phyloP scores from a whole-genome alignment of 2,113 vertebrate genomes.

The Cyanocitta stelleri region DNA sequence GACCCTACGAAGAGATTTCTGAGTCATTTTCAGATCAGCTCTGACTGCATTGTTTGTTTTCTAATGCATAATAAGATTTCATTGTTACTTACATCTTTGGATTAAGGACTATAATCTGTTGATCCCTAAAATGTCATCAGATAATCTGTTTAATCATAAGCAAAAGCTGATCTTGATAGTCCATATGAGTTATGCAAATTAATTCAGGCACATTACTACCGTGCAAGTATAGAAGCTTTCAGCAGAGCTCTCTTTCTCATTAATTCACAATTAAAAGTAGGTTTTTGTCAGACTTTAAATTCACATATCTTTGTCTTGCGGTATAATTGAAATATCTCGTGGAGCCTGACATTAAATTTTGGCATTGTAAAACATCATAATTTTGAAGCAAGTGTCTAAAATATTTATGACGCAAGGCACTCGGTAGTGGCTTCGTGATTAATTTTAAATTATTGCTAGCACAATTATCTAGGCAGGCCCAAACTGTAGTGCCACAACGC shows the following conservation, averaged over 20 bases:
- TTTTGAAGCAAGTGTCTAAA: not conserved
- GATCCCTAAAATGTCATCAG: constrained; percentile 35
- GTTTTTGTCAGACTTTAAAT: not conserved
- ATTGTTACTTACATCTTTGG: constrained; percentile 29
- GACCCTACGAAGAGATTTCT: not conserved
- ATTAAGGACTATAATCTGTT: constrained; percentile 32
- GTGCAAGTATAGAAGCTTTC: not conserved
- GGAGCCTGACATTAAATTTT: not conserved
- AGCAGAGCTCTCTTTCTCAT: not conserved
- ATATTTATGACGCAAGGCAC: not conserved
- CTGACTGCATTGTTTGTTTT: not conserved
- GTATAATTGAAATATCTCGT: not conserved
- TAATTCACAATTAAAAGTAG: not conserved
- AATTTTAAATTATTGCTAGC: not conserved
- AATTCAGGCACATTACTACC: not conserved
- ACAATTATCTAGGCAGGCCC: not conserved
- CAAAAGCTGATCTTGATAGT: constrained; percentile 9
- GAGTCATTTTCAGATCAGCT: not conserved
- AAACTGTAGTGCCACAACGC: not conserved
- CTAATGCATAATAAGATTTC: constrained; percentile 12
- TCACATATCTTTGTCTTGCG: not conserved
- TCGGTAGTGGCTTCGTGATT: not conserved
- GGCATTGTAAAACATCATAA: not conserved
- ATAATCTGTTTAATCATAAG: constrained; percentile 45
- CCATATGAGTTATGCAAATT: not conserved